Base-by-base conservation (phyloP, 2,888 invertebrate genomes). In the Heteropelma amictum region DNA sequence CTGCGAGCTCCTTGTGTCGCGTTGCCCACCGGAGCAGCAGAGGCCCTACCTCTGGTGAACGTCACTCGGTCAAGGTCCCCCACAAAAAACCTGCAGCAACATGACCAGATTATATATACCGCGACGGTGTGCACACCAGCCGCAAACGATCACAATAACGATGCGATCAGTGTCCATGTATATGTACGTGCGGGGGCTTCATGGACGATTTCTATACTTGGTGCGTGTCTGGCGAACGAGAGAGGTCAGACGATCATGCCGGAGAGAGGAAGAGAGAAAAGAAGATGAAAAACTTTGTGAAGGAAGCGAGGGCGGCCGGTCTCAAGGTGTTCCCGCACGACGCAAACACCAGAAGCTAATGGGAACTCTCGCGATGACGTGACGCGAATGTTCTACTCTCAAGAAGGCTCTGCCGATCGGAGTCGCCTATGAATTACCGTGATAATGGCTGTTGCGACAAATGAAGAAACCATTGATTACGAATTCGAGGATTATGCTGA, bases 31-130 rank as follows among this genome's bases (percentile, higher is more conserved):
- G n/a, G n/a, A 60, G 14, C 40, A 30, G 47, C 38, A 60, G 74
- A 19, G 51, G 19, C 26, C 51, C 26, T 35, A 28, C 51, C 71
- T 47, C 67, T 71, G 79, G 79, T 79, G 81, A 82, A 82, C 85
- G 81, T 83, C 86, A 87, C 87, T 87, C 86, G 87, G 87, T 87
- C 87, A 87, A 87, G 87, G 87, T 84, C 79, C 83, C 83, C 82
- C 84, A 82, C 85, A 85, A 81, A 86, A 86, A 87, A 85, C 80
- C 81, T 79, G 77, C 76, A 75, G 61, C 70, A 47, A 54, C 70
- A 45, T 40, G 61, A 54, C 51, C 56, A 64, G 45, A 28, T 38
- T 33, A 35, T 23, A 49, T 12, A 23, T 12, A 28, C 26, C 35
- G 21, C 19, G n/a, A n/a, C n/a, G n/a, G 8, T 26, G 14, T 5